Evolutionary conservation across 2,797 vertebrate species (phyloP).

Genomic region (Micromesistius poutassou): DNA sequence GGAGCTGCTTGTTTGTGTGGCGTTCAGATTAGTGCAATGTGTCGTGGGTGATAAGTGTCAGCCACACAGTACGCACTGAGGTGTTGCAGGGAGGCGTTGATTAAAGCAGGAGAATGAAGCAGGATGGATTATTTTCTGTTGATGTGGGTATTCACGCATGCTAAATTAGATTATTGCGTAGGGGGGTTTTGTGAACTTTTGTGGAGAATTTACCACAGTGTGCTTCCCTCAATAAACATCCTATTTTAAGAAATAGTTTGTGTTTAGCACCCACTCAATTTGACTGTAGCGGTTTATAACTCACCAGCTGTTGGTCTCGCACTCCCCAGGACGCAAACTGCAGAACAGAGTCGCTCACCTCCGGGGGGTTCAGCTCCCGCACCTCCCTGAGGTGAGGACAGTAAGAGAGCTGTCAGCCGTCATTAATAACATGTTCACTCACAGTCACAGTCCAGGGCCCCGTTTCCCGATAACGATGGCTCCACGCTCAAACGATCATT

Average conservation of each 20-base stretch:
- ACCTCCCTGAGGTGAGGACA: conserved; percentile 62
- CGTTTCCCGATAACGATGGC: no score
- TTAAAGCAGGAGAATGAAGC: neutral
- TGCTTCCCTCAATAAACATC: neutral
- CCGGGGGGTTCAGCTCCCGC: conserved; percentile 73
- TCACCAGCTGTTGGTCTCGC: conserved; percentile 72
- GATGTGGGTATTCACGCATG: neutral
- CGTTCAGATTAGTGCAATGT: neutral
- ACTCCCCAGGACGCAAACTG: conserved; percentile 77
- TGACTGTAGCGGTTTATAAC: conserved; percentile 18
- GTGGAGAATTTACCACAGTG: neutral
- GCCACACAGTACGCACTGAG: neutral
- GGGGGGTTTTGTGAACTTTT: neutral
- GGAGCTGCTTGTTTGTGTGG: neutral
- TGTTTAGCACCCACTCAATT: neutral
- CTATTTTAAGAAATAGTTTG: neutral
- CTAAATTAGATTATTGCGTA: neutral
- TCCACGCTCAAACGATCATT: no score
- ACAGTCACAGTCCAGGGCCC: no score
- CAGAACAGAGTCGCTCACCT: conserved; percentile 71
- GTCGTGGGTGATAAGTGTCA: neutral
- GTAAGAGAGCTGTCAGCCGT: neutral
- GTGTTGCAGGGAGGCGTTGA: neutral
- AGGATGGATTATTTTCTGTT: neutral
- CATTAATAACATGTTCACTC: neutral